Evolutionary conservation across 64 coral and sea anemone species (phyloP), one percentile per base, ranked within the genome.

Genomic region (Anthopleura sola): DNA sequence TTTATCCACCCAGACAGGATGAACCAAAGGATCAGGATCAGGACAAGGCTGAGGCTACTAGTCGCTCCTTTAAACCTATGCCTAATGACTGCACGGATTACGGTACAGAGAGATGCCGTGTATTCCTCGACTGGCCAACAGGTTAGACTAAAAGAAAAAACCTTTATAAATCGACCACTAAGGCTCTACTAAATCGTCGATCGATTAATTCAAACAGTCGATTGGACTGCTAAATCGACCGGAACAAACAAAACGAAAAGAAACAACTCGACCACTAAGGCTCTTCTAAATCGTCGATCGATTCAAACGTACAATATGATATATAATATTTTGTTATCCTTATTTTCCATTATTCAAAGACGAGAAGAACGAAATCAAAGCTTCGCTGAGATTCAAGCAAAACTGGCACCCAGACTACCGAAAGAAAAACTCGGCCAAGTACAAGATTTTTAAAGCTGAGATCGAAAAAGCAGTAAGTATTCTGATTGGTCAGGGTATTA

Each of bases 81-180:
- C 94, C 94, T 7, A 78, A 66, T 0, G 78, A 92, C 79, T 97
- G 94, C 39, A 33, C 89, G 32, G 84, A 90, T 85, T 97, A 97
- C 23, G 86, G 62, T n/a, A 21, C 83, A 20, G 81, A 92, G 69
- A 80, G 87, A 80, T 97, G 94, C 34, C 90, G 82, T 8, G 84
- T 93, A 46, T 97, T 92, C 19, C 88, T 97, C 57, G 94, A 97
- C 82, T 97, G 94, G 94, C 94, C 94, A 14, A 90, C 94, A 83
- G 87, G 93, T 95, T 76, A 17, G 50, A 10, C 19, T 26, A 3
- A 44, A 44, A 44, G 40, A 44, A 44, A 44, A 44, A 3, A 44
- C 40, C 40, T 2, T 0, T 44, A 44, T 44, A 6, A 44, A 44
- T 44, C 40, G 0, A 44, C 40, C 4, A 44, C 40, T 44, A 44